A percentile compares a stretch with the other conserved stretches of the same genome.
phyloP scores from a whole-genome alignment of 2,113 vertebrate species.

The Pseudonaja textilis region DNA sequence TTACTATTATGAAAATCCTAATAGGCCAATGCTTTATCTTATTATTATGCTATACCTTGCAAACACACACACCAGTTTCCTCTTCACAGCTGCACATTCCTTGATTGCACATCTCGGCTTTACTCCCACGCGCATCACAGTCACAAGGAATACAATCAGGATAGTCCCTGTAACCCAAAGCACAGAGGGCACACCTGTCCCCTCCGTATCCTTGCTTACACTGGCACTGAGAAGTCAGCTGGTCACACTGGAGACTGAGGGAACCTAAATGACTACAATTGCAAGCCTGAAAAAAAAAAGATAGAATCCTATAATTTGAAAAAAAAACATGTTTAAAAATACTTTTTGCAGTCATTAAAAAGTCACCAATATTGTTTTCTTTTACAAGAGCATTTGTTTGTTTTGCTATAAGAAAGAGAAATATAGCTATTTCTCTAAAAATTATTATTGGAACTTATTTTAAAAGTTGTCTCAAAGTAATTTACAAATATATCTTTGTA shows the following conservation, averaged over 20 bases:
- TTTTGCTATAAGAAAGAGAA: not conserved
- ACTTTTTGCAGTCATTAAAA: not conserved
- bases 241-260: constrained; percentile 70
- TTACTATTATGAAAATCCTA: not conserved
- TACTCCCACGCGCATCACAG: constrained; percentile 82
- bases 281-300: constrained; percentile 73
- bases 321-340: not conserved
- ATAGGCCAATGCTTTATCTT: not conserved
- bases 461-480: not conserved
- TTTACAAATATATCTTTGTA: not conserved
- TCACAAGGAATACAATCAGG: constrained; percentile 83
- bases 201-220: constrained; percentile 79
- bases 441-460: not conserved
- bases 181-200: constrained; percentile 75
- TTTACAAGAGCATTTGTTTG: not conserved
- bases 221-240: constrained; percentile 75
- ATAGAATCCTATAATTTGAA: not conserved
- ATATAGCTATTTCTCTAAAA: not conserved
- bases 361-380: not conserved
- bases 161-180: constrained; percentile 80
- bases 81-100: constrained; percentile 80
- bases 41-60: constrained; percentile 80
- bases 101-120: constrained; percentile 71
- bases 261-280: constrained; percentile 80
- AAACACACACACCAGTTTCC: constrained; percentile 76